Evolutionary conservation across 1,140 invertebrate genomes (phyloP).

Genomic region (Prorops nasuta): DNA sequence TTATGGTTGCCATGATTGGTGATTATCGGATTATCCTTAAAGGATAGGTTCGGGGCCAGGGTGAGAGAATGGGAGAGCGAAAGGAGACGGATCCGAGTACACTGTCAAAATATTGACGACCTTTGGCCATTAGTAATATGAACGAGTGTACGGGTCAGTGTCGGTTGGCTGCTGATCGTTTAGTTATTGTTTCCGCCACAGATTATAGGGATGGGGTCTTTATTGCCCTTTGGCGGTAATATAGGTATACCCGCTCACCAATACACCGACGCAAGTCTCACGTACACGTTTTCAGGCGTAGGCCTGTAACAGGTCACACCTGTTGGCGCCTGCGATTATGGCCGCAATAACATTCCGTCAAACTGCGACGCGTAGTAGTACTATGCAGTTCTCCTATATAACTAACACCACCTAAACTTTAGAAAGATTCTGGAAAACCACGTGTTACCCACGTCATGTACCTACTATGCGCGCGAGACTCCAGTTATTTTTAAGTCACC

Average conservation of each 20-base stretch:
- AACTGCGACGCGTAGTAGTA: conserved; percentile 33
- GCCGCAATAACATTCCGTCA: conserved; percentile 58
- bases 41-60: no score
- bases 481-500: no score
- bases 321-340: conserved; percentile 56
- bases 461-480: no score
- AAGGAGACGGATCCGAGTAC: no score
- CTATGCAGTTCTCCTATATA: background rate
- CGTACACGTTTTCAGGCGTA: conserved; percentile 26
- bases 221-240: conserved; percentile 41
- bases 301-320: conserved; percentile 48
- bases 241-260: conserved; percentile 31
- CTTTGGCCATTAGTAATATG: conserved; percentile 29
- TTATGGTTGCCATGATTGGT: no score
- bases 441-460: conserved; percentile 10
- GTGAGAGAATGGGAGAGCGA: no score
- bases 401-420: conserved; percentile 5
- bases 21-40: no score
- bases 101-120: conserved; percentile 37
- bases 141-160: conserved; percentile 31
- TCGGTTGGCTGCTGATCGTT: conserved; percentile 31
- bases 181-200: conserved; percentile 47
- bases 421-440: conserved; percentile 1
- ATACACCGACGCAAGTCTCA: conserved; percentile 15
- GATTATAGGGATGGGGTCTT: conserved; percentile 46